Conservation (phyloP, 1,140 invertebrate genomes). For the Drosophila yakuba region DNA sequence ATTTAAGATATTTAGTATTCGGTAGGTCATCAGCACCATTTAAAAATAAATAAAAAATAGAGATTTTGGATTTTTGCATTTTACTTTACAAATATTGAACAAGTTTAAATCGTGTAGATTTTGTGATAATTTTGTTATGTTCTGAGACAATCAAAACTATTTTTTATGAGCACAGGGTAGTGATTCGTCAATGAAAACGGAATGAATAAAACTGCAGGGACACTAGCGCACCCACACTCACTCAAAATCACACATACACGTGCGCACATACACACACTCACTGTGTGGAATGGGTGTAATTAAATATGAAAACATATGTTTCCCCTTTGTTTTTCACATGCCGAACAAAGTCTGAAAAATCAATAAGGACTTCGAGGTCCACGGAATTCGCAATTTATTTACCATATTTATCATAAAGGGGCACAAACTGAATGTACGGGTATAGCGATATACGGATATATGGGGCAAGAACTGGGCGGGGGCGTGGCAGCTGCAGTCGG, state of each 20-base stretch:
- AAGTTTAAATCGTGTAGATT: too few relatives aligned
- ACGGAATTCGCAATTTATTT: constrained; percentile 52
- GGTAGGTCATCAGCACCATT: not conserved
- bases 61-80: too few relatives aligned
- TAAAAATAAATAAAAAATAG: not conserved
- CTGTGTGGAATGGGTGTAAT: constrained; percentile 65
- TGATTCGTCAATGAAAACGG: too few relatives aligned
- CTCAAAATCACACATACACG: constrained; percentile 10
- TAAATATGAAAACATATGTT: constrained; percentile 82
- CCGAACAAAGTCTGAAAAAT: constrained; percentile 54
- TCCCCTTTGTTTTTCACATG: constrained; percentile 60
- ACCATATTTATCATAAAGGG: constrained; percentile 44
- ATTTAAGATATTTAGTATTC: not conserved
- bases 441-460: not conserved
- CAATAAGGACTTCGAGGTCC: constrained; percentile 57
- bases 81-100: too few relatives aligned
- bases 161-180: too few relatives aligned
- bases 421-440: not conserved
- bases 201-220: not conserved
- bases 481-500: constrained; percentile 24
- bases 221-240: constrained; percentile 16
- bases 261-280: constrained; percentile 16
- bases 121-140: too few relatives aligned
- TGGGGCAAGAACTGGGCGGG: not conserved
- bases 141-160: too few relatives aligned